phyloP scores from a whole-genome alignment of 2,797 vertebrate species.

The Silurus lanzhouensis region DNA sequence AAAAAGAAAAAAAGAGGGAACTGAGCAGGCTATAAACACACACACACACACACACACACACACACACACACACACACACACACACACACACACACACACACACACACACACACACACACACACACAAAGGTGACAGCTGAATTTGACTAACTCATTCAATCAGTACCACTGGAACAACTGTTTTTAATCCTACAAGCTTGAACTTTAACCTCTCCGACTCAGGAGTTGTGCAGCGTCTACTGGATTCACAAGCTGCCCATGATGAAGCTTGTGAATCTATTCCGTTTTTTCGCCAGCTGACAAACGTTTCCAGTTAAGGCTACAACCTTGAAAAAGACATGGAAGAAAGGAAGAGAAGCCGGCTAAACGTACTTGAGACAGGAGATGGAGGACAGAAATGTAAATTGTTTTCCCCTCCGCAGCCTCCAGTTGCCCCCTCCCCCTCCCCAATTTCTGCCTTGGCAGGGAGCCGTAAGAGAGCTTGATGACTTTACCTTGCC shows the following conservation, averaged over 20 bases:
- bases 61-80: no score
- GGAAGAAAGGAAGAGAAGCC: neutral
- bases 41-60: neutral
- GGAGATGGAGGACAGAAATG: conserved; percentile 44
- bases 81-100: no score
- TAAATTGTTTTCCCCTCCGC: conserved; percentile 49
- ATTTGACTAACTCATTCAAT: conserved; percentile 55
- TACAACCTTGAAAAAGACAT: conserved; percentile 20
- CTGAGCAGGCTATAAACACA: conserved; percentile 25
- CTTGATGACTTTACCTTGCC: conserved; percentile 58
- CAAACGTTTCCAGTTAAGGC: conserved; percentile 28
- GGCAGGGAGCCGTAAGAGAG: conserved; percentile 41
- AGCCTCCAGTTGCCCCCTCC: conserved; percentile 43
- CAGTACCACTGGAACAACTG: conserved; percentile 65
- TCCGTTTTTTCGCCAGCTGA: neutral
- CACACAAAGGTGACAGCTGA: conserved; percentile 17
- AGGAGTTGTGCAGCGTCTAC: conserved; percentile 20
- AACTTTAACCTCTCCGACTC: conserved; percentile 63
- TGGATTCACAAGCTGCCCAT: neutral
- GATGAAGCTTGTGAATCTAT: neutral
- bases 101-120: no score
- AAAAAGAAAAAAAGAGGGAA: neutral
- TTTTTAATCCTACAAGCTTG: conserved; percentile 53
- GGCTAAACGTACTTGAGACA: conserved; percentile 18
- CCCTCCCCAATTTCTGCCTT: conserved; percentile 28